Evolutionary conservation across 2,113 vertebrate species (phyloP), one percentile per base, ranked within the genome.

Genomic region (Nyctereutes procyonoides): DNA sequence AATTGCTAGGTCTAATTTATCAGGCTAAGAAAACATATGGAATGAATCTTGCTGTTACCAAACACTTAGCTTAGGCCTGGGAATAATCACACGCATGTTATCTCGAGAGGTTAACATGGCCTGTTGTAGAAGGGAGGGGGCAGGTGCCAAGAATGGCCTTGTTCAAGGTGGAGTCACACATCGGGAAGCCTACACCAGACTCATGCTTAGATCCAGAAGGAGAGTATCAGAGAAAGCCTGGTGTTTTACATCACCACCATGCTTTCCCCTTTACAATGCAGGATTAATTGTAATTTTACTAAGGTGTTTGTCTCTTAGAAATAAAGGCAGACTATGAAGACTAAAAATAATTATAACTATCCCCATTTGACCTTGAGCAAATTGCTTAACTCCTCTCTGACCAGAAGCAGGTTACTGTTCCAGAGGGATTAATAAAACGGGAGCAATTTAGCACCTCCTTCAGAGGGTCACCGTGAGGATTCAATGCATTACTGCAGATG

Each of bases 1-100:
- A 51, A 38, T 81, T 76, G 65, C 95, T 87, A 81, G 67, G 60
- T 73, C 55, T 96, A 73, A 69, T 89, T 88, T 88, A 8, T 92
- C 1, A 1, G 58, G 77, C 60, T 74, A 71, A 92, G 79, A 63
- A 93, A 69, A 16, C 65, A 51, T 94, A 76, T 93, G 91, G 55
- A 38, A 77, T 14, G 87, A 56, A 38, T 62, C 26, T 51, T 16
- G 48, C 55, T 0, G 0, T 3, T 92, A 84, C 51, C 71, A 90
- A 63, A 96, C 32, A 12, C 48, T 73, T 38, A 51, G 73, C 60
- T 14, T 32, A 20, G 19, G 4, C 90, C 6, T 84, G 92, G 63
- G 63, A 51, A 51, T 43, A 12, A 67, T 30, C 63, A 67, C 24
- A 35, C 12, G 0, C 26, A 4, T 24, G 88, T 65, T 67, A 84